Percentiles rank a stretch among this genome's conserved stretches.
Evolutionary conservation across 64 coral and sea anemone genomes (phyloP).

Genomic region (Catalaphyllia jardinei): DNA sequence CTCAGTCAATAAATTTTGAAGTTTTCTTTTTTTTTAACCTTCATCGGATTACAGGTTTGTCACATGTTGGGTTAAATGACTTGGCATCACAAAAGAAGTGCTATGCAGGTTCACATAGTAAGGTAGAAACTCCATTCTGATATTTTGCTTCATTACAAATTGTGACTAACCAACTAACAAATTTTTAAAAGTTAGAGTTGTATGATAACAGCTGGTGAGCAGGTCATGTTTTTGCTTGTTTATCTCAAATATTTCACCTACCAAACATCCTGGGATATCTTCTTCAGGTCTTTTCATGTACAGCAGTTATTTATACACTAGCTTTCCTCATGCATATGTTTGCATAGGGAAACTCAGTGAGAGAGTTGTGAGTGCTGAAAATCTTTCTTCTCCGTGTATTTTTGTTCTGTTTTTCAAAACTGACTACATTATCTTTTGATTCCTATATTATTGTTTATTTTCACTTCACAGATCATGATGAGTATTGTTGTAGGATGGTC

Average conservation of each 20-base stretch:
- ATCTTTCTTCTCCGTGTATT: background rate
- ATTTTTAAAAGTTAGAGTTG: too few species aligned
- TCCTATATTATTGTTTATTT: background rate
- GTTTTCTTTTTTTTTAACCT: background rate
- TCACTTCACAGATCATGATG: background rate
- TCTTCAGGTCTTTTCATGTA: too few species aligned
- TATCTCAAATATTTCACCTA: too few species aligned
- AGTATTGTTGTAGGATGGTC: conserved; percentile 22
- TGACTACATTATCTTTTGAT: background rate
- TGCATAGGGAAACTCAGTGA: too few species aligned
- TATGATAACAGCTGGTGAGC: too few species aligned
- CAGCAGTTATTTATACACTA: too few species aligned
- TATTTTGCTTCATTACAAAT: too few species aligned
- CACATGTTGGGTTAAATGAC: background rate
- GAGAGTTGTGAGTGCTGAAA: too few species aligned
- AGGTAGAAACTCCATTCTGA: background rate
- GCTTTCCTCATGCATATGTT: too few species aligned
- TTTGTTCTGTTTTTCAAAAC: background rate
- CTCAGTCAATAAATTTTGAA: background rate
- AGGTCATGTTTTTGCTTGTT: too few species aligned
- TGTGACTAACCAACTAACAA: too few species aligned
- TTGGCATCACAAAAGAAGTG: conserved; percentile 26
- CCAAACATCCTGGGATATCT: too few species aligned
- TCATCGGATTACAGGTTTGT: background rate
- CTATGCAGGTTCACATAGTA: conserved; percentile 8